These are phyloP conservation scores for Miichthys miiuy DNA, from an alignment of 2,797 vertebrate species.

Conservation along the genomic window DNA sequence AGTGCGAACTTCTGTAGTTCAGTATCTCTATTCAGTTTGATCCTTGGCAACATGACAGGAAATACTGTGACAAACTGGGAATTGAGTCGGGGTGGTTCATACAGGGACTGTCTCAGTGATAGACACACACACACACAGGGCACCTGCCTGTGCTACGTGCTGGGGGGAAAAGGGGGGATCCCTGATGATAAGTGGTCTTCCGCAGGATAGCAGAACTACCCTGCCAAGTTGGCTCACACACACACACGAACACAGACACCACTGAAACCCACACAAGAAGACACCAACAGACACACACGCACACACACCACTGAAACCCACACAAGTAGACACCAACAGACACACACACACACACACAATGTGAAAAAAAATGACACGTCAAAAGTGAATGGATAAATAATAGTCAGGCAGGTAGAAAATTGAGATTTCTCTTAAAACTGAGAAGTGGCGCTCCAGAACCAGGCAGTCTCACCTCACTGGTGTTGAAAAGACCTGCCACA, in stretches of 20 bases:
- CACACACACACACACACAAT: slow-evolving; percentile 10
- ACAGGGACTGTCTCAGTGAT: not conserved
- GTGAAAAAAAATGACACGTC: slow-evolving; percentile 19
- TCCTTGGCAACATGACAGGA: slow-evolving; percentile 8
- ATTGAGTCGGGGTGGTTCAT: slow-evolving; percentile 21
- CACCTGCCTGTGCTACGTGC: slow-evolving; percentile 4
- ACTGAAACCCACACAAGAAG: not conserved
- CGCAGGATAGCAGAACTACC: slow-evolving; percentile 3
- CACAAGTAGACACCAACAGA: not conserved
- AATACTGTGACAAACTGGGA: slow-evolving; percentile 38
- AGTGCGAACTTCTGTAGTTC: slow-evolving; percentile 9
- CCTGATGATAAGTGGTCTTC: slow-evolving; percentile 6
- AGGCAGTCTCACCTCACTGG: slow-evolving; percentile 30
- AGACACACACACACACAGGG: slow-evolving; percentile 3
- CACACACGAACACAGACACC: not conserved
- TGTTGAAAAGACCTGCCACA: slow-evolving; percentile 46
- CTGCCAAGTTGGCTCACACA: not conserved
- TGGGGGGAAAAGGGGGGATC: not conserved
- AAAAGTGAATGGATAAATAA: slow-evolving; percentile 60
- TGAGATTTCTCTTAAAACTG: slow-evolving; percentile 57
- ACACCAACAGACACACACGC: not conserved
- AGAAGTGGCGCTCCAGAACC: slow-evolving; percentile 28
- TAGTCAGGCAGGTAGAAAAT: slow-evolving; percentile 61
- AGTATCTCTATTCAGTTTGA: slow-evolving; percentile 26
- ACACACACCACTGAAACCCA: not conserved